These are phyloP conservation scores for Cephalopachus bancanus DNA, from an alignment of 2,797 vertebrate species.

Conservation along the genomic window DNA sequence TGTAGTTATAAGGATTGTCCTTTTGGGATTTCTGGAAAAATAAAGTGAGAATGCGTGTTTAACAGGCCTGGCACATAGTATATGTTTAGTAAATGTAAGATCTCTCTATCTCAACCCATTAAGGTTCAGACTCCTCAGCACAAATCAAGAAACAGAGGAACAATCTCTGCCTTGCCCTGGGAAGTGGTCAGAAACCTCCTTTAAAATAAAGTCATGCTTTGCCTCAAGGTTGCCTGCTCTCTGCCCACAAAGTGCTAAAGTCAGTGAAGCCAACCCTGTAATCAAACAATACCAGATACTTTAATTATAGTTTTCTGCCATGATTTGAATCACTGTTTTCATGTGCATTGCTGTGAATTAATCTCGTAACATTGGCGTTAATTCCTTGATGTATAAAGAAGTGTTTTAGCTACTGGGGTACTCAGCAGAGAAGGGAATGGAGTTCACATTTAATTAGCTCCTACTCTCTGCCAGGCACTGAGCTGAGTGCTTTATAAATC, in stretches of 20 bases:
- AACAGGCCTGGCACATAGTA: not conserved
- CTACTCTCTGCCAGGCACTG: slow-evolving; percentile 62
- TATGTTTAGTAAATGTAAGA: slow-evolving; percentile 12
- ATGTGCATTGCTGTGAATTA: slow-evolving; percentile 82
- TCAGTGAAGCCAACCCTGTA: slow-evolving; percentile 80
- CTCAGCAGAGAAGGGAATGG: slow-evolving; percentile 65
- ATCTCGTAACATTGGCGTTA: slow-evolving; percentile 82
- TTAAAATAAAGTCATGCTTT: slow-evolving; percentile 62
- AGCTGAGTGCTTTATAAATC: slow-evolving; percentile 29
- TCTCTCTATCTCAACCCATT: not conserved
- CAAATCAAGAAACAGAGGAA: not conserved
- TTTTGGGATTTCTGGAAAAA: slow-evolving; percentile 1
- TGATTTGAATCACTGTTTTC: slow-evolving; percentile 84
- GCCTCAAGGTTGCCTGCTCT: slow-evolving; percentile 73
- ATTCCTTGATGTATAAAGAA: slow-evolving; percentile 78
- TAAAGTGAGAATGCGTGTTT: not conserved
- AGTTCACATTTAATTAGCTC: slow-evolving; percentile 62
- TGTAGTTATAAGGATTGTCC: not conserved
- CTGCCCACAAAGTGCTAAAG: slow-evolving; percentile 81
- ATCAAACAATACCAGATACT: slow-evolving; percentile 85
- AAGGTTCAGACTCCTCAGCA: not conserved
- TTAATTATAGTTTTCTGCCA: slow-evolving; percentile 83
- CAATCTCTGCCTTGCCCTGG: not conserved
- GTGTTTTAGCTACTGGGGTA: slow-evolving; percentile 60
- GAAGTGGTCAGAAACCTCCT: slow-evolving; percentile 75